Base-by-base conservation (phyloP, 1,140 invertebrate genomes). In the Pseudomyrmex concolor region DNA sequence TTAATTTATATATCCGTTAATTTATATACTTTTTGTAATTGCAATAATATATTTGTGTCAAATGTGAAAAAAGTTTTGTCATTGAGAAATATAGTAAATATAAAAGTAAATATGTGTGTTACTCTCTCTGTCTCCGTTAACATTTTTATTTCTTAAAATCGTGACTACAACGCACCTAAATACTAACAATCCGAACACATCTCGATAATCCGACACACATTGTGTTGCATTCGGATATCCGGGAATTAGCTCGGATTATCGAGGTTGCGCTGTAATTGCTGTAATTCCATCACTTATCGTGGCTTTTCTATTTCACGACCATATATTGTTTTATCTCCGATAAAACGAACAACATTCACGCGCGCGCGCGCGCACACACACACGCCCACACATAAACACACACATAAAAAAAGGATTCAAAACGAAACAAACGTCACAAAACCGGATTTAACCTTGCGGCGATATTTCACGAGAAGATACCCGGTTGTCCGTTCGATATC, bases 321-420 rank as follows among this genome's bases (percentile, higher is more conserved):
- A 80, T 80, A 34, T 34, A 80, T 80, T 71, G 76, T 80, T 80
- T 80, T 80, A 80, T 80, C 54, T 71, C 19, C 66, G 66, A 71
- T 80, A 60, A 80, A 71, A 70, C 55, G 54, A 22, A 25, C 76
- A 71, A 70, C 76, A 43, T 7, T 34, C 34, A 5, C 34, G 34
- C 5, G 34, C 5, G 5, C 5, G 34, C 34, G 34, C 34, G 2
- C 34, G 0, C 34, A 5, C 34, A 25, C 25, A 25, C 25, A 25
- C 25, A 25, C 25, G 2, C 25, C 3, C 25, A 25, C 25, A 25
- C 25, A 25, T 25, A 25, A 3, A 25, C 2, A 0, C 34, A 7
- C 5, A 7, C 34, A 34, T 34, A 5, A 34, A 34, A 34, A 34
- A 50, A 71, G 66, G 66, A 55, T 59, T 19, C 54, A 50, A 59